These are phyloP conservation scores for Corythoichthys haematopterus DNA, from an alignment of 2,113 vertebrate species.

Conservation along the genomic window DNA sequence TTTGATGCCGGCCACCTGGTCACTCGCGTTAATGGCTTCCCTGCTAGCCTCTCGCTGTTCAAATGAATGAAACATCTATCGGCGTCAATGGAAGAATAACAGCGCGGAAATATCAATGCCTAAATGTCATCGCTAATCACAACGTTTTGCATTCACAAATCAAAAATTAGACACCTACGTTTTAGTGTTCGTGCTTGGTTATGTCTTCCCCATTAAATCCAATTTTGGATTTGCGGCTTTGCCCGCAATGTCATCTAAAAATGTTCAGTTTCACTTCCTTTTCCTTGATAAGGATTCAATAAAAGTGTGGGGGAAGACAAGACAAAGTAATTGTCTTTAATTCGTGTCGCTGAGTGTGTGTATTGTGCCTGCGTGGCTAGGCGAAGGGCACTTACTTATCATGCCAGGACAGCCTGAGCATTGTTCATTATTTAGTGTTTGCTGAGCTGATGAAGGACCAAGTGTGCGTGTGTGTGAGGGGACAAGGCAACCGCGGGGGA, in stretches of 20 bases:
- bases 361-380: conserved; percentile 26
- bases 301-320: conserved; percentile 74
- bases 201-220: neutral
- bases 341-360: conserved; percentile 70
- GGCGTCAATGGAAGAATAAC: neutral
- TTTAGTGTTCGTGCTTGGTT: neutral
- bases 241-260: neutral
- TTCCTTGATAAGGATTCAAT: conserved; percentile 89
- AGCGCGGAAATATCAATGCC: neutral
- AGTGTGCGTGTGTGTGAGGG: conserved; percentile 47
- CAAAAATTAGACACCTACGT: neutral
- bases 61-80: too few species aligned
- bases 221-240: neutral
- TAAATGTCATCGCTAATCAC: conserved; percentile 31
- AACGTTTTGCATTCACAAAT: neutral
- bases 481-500: conserved; percentile 56
- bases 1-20: too few species aligned
- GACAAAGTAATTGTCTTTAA: conserved; percentile 90
- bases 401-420: conserved; percentile 77
- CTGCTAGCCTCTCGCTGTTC: neutral
- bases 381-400: conserved; percentile 83
- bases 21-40: too few species aligned
- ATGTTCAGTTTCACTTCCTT: neutral
- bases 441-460: conserved; percentile 81
- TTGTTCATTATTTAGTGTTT: conserved; percentile 98